These are phyloP conservation scores for Drosophila affinis DNA, from an alignment of 2,888 invertebrate genomes.

Conservation along the genomic window DNA sequence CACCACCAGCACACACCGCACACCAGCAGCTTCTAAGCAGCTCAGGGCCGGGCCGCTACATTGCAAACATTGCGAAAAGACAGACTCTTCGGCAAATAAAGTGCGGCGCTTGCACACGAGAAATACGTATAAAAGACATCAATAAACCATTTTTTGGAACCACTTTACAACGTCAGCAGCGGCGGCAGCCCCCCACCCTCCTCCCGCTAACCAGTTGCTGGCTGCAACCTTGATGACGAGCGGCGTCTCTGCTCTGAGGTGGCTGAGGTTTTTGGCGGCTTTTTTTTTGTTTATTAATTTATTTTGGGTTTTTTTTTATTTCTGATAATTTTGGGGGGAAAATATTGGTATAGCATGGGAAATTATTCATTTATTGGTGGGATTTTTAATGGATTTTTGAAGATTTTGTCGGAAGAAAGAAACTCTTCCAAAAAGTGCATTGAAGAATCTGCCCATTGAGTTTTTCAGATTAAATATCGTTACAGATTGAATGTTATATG, in stretches of 20 bases:
- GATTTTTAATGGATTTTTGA: too few species aligned
- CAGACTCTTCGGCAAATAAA: slow-evolving; percentile 60
- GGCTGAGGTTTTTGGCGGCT: slow-evolving; percentile 51
- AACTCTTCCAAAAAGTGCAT: too few species aligned
- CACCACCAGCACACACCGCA: slow-evolving; percentile 17
- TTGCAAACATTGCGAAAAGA: slow-evolving; percentile 67
- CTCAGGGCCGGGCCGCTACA: slow-evolving; percentile 58
- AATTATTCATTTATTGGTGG: background rate
- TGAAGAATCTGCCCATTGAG: too few species aligned
- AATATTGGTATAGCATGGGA: background rate
- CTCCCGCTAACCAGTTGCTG: slow-evolving; percentile 67
- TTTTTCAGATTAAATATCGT: too few species aligned
- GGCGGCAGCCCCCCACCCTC: slow-evolving; percentile 14
- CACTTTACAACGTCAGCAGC: slow-evolving; percentile 59
- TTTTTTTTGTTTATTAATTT: slow-evolving; percentile 28
- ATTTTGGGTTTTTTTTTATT: slow-evolving; percentile 55
- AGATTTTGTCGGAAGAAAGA: too few species aligned
- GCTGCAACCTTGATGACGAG: slow-evolving; percentile 65
- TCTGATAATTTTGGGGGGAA: slow-evolving; percentile 7
- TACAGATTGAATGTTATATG: too few species aligned
- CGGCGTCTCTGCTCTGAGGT: slow-evolving; percentile 58
- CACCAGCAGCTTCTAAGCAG: slow-evolving; percentile 35
- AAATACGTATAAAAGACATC: slow-evolving; percentile 44
- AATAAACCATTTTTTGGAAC: slow-evolving; percentile 62
- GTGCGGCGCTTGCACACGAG: slow-evolving; percentile 42